Conservation (phyloP, 1,140 invertebrate genomes). For the Cepaea nemoralis region DNA sequence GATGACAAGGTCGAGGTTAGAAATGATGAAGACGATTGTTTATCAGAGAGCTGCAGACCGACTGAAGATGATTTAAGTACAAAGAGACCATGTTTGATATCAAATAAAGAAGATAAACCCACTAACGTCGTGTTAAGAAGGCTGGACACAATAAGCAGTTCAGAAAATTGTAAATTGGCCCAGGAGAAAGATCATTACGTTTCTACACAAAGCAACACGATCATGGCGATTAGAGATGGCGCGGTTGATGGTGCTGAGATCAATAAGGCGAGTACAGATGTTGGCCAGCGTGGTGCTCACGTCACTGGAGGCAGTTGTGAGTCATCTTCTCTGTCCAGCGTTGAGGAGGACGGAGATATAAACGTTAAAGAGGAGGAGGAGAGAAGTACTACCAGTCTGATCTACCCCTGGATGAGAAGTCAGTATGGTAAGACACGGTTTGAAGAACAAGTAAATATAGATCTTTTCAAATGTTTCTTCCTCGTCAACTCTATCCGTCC, state of each 20-base stretch:
- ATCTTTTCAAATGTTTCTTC: too few species aligned
- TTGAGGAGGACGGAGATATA: neutral
- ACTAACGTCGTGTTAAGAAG: neutral
- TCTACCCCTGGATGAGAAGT: neutral
- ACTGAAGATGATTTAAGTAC: neutral
- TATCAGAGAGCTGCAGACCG: neutral
- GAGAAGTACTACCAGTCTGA: neutral
- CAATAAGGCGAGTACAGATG: neutral
- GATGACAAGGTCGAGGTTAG: neutral
- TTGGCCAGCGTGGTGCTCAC: neutral
- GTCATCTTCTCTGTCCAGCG: neutral
- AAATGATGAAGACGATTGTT: neutral
- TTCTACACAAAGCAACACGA: neutral
- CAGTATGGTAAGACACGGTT: slow-evolving; percentile 16
- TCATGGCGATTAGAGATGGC: neutral
- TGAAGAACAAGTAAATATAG: too few species aligned
- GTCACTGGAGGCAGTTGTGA: neutral
- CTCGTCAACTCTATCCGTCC: too few species aligned
- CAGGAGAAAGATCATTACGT: neutral
- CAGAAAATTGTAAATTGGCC: neutral
- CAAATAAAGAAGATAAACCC: neutral
- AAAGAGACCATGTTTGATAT: neutral
- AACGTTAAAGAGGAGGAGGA: neutral
- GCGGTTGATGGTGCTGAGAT: neutral
- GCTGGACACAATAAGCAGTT: neutral